Conservation (phyloP, 2,797 vertebrate genomes). For the Lagodon rhomboides region DNA sequence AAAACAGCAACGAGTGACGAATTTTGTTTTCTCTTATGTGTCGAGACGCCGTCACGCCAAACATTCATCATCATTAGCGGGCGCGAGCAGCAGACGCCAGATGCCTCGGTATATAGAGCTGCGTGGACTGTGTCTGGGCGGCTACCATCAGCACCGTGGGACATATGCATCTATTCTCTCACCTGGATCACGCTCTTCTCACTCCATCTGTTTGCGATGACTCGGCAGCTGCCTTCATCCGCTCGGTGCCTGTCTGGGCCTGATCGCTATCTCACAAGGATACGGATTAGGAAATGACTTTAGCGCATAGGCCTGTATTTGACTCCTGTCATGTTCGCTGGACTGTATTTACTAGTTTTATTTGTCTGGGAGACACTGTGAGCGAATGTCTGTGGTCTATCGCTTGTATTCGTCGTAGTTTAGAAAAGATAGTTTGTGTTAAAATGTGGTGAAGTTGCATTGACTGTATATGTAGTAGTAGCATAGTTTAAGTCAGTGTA, state of each 20-base stretch:
- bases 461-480: neutral
- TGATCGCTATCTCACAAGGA: conserved; percentile 32
- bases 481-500: neutral
- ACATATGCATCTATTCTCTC: conserved; percentile 74
- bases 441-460: neutral
- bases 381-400: neutral
- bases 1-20: conserved; percentile 40
- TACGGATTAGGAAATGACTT: conserved; percentile 34
- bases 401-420: neutral
- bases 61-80: conserved; percentile 83
- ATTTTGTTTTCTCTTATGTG: conserved; percentile 56
- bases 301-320: neutral
- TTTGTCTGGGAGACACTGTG: neutral
- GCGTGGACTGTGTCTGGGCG: conserved; percentile 65
- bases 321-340: neutral
- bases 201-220: conserved; percentile 72
- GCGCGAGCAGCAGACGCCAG: conserved; percentile 70
- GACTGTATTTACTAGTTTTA: neutral
- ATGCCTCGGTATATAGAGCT: conserved; percentile 65
- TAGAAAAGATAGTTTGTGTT: neutral
- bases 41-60: conserved; percentile 46
- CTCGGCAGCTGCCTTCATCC: conserved; percentile 61
- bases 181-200: conserved; percentile 69
- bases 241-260: conserved; percentile 44
- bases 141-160: conserved; percentile 60